phyloP scores from a whole-genome alignment of 2,797 vertebrate species.

The Synanceia verrucosa region DNA sequence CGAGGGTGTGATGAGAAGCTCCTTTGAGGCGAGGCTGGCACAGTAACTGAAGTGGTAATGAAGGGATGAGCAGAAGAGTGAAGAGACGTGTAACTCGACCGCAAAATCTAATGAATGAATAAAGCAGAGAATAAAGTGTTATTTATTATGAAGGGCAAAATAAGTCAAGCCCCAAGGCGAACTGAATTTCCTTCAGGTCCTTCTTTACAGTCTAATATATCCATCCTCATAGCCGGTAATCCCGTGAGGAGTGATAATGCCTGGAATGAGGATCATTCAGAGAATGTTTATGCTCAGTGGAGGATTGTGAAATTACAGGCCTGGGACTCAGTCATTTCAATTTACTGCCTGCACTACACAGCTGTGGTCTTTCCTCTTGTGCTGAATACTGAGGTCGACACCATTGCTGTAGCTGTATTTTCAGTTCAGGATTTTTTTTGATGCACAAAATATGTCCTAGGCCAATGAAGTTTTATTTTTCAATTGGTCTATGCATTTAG shows the following conservation, averaged over 20 bases:
- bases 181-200: constrained; percentile 41
- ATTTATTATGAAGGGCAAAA: constrained; percentile 50
- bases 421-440: constrained; percentile 6
- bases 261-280: constrained; percentile 71
- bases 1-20: constrained; percentile 19
- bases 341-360: constrained; percentile 61
- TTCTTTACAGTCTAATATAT: constrained; percentile 58
- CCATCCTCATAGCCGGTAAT: constrained; percentile 53
- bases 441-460: neutral
- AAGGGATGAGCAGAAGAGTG: constrained; percentile 50
- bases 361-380: constrained; percentile 45
- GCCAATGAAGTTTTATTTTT: constrained; percentile 7
- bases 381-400: constrained; percentile 24
- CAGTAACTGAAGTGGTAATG: constrained; percentile 51
- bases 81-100: constrained; percentile 41
- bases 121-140: constrained; percentile 39
- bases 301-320: constrained; percentile 71
- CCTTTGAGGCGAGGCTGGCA: constrained; percentile 51
- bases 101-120: constrained; percentile 55
- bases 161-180: constrained; percentile 38
- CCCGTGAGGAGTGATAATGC: constrained; percentile 60
- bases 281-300: constrained; percentile 70
- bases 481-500: neutral
- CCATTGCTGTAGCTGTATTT: constrained; percentile 2
- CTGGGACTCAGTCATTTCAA: constrained; percentile 53